These are phyloP conservation scores for Cataglyphis altisquamis DNA, from an alignment of 2,888 invertebrate species.

Conservation along the genomic window DNA sequence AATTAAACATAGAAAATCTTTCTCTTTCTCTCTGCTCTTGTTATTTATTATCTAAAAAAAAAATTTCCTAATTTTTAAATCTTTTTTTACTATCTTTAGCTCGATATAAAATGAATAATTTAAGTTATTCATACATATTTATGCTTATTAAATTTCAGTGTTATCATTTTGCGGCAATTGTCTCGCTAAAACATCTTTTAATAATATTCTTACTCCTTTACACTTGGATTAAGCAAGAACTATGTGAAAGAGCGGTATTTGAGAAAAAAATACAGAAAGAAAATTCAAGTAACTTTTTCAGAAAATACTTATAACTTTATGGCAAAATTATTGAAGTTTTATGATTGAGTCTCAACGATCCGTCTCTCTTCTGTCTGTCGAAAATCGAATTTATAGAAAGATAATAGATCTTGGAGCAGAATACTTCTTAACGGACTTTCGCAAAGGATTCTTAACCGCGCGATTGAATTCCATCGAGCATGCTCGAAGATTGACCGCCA, in stretches of 20 bases:
- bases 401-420: constrained; percentile 17
- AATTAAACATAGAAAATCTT: neutral
- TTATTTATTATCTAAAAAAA: neutral
- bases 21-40: neutral
- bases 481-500: constrained; percentile 67
- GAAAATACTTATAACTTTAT: constrained; percentile 21
- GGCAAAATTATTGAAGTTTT: constrained; percentile 2
- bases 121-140: neutral
- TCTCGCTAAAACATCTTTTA: neutral
- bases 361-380: constrained; percentile 11
- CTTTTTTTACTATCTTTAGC: neutral
- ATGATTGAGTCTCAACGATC: neutral
- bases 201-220: neutral
- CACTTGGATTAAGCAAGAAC: neutral
- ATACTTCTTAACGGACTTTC: constrained; percentile 23
- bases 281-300: constrained; percentile 9
- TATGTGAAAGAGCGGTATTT: neutral
- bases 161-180: neutral
- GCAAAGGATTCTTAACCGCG: constrained; percentile 12
- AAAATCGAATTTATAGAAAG: constrained; percentile 39
- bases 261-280: neutral
- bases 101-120: neutral
- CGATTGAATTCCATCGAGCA: constrained; percentile 32
- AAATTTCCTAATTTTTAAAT: neutral
- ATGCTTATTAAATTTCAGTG: neutral